phyloP scores from a whole-genome alignment of 2,113 vertebrate species.

The Sarotherodon lohbergeri region DNA sequence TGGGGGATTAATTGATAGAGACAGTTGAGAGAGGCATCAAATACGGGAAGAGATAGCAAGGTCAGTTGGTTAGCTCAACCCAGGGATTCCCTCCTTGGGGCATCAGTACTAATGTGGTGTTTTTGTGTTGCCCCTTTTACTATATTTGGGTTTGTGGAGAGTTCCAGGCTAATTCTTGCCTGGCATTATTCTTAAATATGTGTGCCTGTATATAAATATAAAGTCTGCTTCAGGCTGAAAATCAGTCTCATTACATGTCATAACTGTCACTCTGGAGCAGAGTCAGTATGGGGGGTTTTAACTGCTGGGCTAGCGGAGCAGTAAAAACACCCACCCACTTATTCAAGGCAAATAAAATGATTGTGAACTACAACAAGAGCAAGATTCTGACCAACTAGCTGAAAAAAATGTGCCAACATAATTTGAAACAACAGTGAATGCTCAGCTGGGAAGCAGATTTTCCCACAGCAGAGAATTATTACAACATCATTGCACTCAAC shows the following conservation, averaged over 20 bases:
- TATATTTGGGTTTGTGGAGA: not conserved
- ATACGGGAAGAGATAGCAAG: not conserved
- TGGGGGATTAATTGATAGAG: not conserved
- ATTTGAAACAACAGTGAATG: not conserved
- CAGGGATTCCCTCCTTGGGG: not conserved
- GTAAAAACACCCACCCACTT: constrained; percentile 14
- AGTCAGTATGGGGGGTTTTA: not conserved
- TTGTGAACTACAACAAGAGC: not conserved
- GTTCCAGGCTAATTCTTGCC: not conserved
- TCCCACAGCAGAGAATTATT: not conserved
- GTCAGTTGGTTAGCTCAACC: not conserved
- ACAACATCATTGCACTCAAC: not conserved
- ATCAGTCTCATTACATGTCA: constrained; percentile 11
- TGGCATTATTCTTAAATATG: not conserved
- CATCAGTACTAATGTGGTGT: not conserved
- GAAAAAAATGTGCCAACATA: not conserved
- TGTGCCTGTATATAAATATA: not conserved
- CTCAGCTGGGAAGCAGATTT: not conserved
- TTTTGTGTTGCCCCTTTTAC: not conserved
- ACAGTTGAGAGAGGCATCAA: not conserved
- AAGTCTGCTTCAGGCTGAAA: not conserved
- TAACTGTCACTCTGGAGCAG: constrained; percentile 27
- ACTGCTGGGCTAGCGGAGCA: not conserved
- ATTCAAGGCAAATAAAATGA: not conserved
- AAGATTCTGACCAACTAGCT: not conserved